Conservation (phyloP, 2,797 vertebrate genomes). For the Stomatorhinus walkeri region DNA sequence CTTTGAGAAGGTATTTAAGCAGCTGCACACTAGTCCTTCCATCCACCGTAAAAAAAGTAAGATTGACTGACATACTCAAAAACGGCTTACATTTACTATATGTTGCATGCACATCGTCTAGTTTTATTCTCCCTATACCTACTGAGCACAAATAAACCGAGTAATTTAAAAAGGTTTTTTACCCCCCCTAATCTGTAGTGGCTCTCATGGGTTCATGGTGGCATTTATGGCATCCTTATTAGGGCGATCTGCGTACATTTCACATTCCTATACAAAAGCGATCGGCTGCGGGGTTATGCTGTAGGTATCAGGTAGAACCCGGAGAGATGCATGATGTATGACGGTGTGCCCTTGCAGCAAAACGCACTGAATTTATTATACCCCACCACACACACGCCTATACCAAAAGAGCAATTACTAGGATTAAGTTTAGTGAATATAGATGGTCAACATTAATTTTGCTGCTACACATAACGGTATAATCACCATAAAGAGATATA, state of each 20-base stretch:
- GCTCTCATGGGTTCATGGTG: neutral
- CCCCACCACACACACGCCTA: neutral
- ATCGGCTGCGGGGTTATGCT: neutral
- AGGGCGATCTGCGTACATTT: neutral
- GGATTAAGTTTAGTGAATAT: neutral
- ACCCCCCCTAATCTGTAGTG: neutral
- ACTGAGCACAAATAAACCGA: neutral
- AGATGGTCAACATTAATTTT: neutral
- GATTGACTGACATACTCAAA: neutral
- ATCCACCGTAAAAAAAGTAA: neutral
- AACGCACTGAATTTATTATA: neutral
- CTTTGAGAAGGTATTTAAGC: too few species aligned
- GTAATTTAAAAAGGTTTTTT: neutral
- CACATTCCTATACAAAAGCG: neutral
- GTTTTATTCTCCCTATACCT: neutral
- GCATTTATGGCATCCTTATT: neutral
- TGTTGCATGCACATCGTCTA: neutral
- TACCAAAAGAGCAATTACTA: neutral
- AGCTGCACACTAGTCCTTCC: neutral
- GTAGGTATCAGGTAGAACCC: neutral
- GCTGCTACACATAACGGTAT: neutral
- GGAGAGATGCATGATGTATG: neutral
- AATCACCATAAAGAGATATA: neutral
- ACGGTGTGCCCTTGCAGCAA: constrained; percentile 1
- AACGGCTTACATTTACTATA: neutral